Base-by-base conservation (phyloP, 2,888 invertebrate genomes). In the Chymomyza amoena region DNA sequence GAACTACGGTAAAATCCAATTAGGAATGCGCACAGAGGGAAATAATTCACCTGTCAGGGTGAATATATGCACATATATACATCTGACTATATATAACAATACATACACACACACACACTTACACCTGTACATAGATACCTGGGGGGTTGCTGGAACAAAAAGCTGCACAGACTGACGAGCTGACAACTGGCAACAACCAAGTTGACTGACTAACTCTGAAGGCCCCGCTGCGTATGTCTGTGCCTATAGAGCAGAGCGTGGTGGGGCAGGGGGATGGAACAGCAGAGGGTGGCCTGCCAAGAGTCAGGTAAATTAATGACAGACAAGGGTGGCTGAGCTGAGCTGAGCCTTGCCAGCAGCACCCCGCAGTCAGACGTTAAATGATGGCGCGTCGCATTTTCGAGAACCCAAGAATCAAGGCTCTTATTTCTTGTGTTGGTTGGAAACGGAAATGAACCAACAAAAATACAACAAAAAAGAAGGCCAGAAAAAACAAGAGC, bases 1-100 rank as follows among this genome's bases (percentile, higher is more conserved):
- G 90, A 90, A 89, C 85, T 80, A 68, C 68, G 83, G 89, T n/a
- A 88, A 90, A 90, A 90, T 90, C 90, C 90, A 90, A 90, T 90
- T 90, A 84, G 89, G 84, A 85, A 85, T 83, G 81, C 78, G 72
- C 85, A 77, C 74, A 79, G 81, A 85, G 85, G 80, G 87, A 89
- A 89, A 88, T 83, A 89, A 81, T 85, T 88, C 89, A 88, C 89
- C 88, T 89, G 90, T 86, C 89, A 80, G 70, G 70, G 72, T 72
- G 68, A 57, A 25, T 45, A 45, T 45, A 45, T 45, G 13, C 39
- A 57, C 13, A 18, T 20, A 18, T 10, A 5, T 10, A 16, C 16
- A 56, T 54, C n/a, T 18, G 16, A 0, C 52, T 16, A 45, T 25
- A 64, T 72, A 76, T 68, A 72, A 70, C 60, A 73, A 72, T 36